Percentiles rank a stretch among this genome's conserved stretches.
These are phyloP conservation scores for Lepus timidus DNA, from an alignment of 2,113 vertebrate species.

Conservation along the genomic window DNA sequence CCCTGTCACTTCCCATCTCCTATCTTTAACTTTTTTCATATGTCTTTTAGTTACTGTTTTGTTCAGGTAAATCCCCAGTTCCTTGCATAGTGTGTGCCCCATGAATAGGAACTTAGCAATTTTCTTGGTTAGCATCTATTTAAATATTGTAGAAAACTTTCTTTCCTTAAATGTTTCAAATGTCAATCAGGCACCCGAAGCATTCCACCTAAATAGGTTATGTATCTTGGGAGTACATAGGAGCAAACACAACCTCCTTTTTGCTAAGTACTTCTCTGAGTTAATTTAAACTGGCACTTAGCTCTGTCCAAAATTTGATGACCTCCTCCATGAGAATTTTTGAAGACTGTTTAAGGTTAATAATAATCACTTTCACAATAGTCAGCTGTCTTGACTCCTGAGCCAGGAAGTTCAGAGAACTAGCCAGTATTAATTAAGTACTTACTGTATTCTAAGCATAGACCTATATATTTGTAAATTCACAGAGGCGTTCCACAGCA, in stretches of 20 bases:
- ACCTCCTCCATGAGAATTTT: not conserved
- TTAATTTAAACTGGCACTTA: not conserved
- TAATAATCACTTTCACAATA: not conserved
- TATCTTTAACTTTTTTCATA: not conserved
- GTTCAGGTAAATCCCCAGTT: not conserved
- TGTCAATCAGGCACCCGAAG: not conserved
- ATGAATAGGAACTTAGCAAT: not conserved
- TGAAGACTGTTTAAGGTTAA: not conserved
- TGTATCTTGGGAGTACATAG: not conserved
- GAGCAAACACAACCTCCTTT: not conserved
- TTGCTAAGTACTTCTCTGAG: not conserved
- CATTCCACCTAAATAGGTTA: not conserved
- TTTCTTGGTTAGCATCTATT: not conserved
- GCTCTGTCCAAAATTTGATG: not conserved
- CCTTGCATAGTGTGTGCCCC: not conserved
- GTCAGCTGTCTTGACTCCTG: not conserved
- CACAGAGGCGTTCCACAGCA: not conserved
- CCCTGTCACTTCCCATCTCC: not conserved
- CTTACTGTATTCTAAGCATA: not conserved
- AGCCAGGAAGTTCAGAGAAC: not conserved
- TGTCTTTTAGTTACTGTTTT: not conserved
- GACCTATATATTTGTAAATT: not conserved
- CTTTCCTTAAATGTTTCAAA: conserved; percentile 6
- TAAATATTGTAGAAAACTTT: not conserved
- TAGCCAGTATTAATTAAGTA: not conserved